phyloP scores from a whole-genome alignment of 2,888 invertebrate genomes.

The Sarcophaga caerulescens region DNA sequence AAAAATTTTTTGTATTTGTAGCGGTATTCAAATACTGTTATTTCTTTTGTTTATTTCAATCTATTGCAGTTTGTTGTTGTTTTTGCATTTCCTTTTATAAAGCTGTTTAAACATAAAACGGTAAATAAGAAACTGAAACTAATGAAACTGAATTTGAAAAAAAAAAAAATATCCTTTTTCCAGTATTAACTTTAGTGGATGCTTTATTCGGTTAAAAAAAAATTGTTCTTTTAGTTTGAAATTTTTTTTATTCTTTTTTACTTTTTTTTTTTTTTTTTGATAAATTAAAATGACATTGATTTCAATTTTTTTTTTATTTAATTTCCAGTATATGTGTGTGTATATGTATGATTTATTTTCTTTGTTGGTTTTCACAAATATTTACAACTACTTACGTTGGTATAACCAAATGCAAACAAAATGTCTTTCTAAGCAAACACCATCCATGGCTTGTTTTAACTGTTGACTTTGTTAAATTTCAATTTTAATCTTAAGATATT shows the following conservation, averaged over 20 bases:
- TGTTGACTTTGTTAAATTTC: too few relatives aligned
- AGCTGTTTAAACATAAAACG: conserved; percentile 45
- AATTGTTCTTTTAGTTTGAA: not conserved
- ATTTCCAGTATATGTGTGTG: conserved; percentile 48
- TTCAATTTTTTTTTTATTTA: conserved; percentile 34
- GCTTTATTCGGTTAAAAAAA: conserved; percentile 32
- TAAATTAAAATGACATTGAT: conserved; percentile 65
- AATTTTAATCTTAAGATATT: not conserved
- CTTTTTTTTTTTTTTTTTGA: conserved; percentile 10
- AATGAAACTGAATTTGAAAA: not conserved
- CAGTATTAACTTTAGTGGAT: not conserved
- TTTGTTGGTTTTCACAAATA: conserved; percentile 60
- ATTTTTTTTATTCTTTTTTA: conserved; percentile 12
- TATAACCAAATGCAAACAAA: conserved; percentile 14
- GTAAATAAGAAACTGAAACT: conserved; percentile 33
- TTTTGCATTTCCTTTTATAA: conserved; percentile 53
- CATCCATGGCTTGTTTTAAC: not conserved
- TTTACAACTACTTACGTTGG: conserved; percentile 55
- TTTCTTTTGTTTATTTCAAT: conserved; percentile 45
- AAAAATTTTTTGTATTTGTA: conserved; percentile 43
- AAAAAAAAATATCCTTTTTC: not conserved
- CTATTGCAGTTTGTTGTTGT: conserved; percentile 36
- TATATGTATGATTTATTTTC: conserved; percentile 5
- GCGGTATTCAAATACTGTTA: conserved; percentile 24
- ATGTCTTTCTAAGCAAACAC: not conserved